Percentiles rank a stretch among this genome's conserved stretches.
Conservation (phyloP, 2,888 invertebrate species). For the Podabrus alpinus region DNA sequence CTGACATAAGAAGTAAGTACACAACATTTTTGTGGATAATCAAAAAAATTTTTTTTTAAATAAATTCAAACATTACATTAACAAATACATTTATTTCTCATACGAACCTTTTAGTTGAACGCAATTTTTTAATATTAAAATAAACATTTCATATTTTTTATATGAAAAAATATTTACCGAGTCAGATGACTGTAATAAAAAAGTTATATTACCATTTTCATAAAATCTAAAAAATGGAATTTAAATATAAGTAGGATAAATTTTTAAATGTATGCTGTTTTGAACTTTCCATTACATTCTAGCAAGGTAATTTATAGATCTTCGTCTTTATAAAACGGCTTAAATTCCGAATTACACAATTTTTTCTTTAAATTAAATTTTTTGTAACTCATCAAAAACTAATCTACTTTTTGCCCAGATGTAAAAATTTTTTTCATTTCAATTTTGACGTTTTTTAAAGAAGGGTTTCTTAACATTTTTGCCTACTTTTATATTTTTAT, state of each 20-base stretch:
- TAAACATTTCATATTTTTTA: neutral
- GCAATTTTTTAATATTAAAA: neutral
- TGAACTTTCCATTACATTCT: neutral
- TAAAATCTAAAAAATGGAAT: neutral
- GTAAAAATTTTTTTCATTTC: neutral
- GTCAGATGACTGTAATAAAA: neutral
- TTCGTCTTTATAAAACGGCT: neutral
- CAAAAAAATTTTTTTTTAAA: no score
- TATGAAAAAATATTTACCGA: neutral
- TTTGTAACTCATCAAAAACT: neutral
- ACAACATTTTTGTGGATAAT: no score
- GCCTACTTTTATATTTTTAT: neutral
- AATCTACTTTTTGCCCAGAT: neutral
- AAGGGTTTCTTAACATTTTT: neutral
- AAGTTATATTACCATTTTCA: neutral
- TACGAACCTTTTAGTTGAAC: neutral
- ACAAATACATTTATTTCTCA: neutral
- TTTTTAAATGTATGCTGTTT: neutral
- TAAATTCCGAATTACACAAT: neutral
- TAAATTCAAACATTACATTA: no score
- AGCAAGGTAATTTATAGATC: neutral
- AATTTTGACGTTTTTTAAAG: neutral
- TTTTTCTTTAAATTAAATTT: neutral
- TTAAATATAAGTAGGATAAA: neutral
- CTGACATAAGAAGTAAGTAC: no score